Evolutionary conservation across 2,797 vertebrate genomes (phyloP).

Genomic region (Neolamprologus multifasciatus): DNA sequence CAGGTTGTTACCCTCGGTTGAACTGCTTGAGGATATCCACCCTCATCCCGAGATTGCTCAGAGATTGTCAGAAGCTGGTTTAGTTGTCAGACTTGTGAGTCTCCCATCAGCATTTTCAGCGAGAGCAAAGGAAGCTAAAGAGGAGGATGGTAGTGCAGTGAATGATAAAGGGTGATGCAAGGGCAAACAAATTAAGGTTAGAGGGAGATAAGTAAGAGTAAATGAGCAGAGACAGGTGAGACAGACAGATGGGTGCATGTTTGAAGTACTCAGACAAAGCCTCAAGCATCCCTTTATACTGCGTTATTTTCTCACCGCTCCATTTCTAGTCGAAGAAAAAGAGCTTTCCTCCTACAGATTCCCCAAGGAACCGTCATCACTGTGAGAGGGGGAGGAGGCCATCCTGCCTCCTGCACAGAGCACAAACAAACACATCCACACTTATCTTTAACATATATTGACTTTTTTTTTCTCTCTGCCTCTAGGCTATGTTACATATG

Average conservation of each 20-base stretch:
- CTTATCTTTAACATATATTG: background rate
- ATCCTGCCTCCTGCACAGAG: conserved; percentile 27
- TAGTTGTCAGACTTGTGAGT: background rate
- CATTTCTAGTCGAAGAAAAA: conserved; percentile 2
- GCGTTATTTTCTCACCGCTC: background rate
- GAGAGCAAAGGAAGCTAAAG: background rate
- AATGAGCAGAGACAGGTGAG: background rate
- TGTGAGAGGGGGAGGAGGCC: conserved; percentile 49
- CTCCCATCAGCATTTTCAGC: background rate
- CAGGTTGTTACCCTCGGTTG: background rate
- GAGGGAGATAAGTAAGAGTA: background rate
- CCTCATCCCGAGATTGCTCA: background rate
- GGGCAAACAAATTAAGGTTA: background rate
- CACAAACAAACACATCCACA: conserved; percentile 12
- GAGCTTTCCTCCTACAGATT: conserved; percentile 54
- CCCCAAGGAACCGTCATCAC: conserved; percentile 34
- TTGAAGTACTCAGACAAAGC: conserved; percentile 26
- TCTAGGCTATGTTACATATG: background rate
- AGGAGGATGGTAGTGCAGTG: background rate
- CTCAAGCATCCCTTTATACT: conserved; percentile 7
- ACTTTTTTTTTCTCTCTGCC: background rate
- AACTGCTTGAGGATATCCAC: background rate
- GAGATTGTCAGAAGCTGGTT: background rate
- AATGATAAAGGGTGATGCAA: background rate
- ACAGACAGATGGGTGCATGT: background rate